A percentile compares a stretch with the other conserved stretches of the same genome.
Evolutionary conservation across 1,140 invertebrate species (phyloP).

Genomic region (Heliconius himera): DNA sequence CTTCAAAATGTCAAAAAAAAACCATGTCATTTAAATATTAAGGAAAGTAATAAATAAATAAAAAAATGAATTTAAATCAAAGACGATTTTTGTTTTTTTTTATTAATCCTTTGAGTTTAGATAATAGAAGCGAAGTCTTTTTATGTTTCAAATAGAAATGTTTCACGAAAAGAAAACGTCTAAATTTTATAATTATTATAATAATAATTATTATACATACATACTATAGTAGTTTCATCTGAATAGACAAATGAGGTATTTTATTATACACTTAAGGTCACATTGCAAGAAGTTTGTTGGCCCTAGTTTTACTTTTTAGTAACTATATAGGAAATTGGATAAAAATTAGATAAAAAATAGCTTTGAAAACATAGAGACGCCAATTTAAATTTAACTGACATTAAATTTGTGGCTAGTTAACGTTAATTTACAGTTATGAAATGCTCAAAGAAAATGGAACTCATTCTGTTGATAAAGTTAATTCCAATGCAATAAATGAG

Average conservation of each 20-base stretch:
- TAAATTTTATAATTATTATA: neutral
- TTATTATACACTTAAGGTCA: neutral
- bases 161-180: neutral
- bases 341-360: neutral
- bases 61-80: neutral
- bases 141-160: too few relatives aligned
- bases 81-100: neutral
- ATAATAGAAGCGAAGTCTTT: too few relatives aligned
- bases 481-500: too few relatives aligned
- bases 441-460: too few relatives aligned
- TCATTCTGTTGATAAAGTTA: too few relatives aligned
- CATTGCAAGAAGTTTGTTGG: neutral
- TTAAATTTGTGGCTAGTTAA: neutral
- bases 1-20: too few relatives aligned
- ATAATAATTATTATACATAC: slow-evolving; percentile 2
- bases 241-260: slow-evolving; percentile 9
- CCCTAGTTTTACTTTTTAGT: neutral
- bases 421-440: neutral
- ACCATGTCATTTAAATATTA: neutral
- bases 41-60: neutral
- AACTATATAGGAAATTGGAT: neutral
- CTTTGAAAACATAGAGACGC: neutral
- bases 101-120: neutral
- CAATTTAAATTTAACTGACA: neutral
- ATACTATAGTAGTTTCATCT: neutral